Conservation (phyloP, 2,113 vertebrate genomes). For the Dromaius novaehollandiae region DNA sequence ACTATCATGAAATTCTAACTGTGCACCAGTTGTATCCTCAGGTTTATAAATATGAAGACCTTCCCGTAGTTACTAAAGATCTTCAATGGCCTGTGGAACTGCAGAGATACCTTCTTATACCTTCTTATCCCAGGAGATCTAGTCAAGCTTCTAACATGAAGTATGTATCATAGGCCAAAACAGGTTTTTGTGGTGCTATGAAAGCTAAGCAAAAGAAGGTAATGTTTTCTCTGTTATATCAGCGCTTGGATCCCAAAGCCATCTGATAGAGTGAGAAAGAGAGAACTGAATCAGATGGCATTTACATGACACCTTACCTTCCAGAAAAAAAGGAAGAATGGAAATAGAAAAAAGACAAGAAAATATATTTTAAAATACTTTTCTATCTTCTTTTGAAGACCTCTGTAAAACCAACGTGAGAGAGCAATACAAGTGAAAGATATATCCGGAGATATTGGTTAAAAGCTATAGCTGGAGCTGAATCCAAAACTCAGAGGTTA, state of each 20-base stretch:
- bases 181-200: not conserved
- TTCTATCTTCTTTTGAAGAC: not conserved
- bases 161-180: not conserved
- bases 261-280: not conserved
- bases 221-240: not conserved
- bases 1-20: not conserved
- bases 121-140: not conserved
- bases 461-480: not conserved
- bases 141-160: not conserved
- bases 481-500: not conserved
- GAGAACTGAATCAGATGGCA: not conserved
- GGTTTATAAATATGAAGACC: not conserved
- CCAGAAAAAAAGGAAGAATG: rapidly evolving
- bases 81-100: not conserved
- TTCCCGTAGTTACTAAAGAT: not conserved
- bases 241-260: not conserved
- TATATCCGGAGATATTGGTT: not conserved
- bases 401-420: not conserved
- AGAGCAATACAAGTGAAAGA: not conserved
- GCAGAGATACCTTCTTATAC: not conserved
- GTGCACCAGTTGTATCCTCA: rapidly evolving
- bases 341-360: not conserved
- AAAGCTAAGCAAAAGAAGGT: not conserved
- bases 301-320: not conserved
- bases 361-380: not conserved